A percentile compares a stretch with the other conserved stretches of the same genome.
Evolutionary conservation across 2,113 vertebrate species (phyloP).

Genomic region (Lepisosteus osseus): DNA sequence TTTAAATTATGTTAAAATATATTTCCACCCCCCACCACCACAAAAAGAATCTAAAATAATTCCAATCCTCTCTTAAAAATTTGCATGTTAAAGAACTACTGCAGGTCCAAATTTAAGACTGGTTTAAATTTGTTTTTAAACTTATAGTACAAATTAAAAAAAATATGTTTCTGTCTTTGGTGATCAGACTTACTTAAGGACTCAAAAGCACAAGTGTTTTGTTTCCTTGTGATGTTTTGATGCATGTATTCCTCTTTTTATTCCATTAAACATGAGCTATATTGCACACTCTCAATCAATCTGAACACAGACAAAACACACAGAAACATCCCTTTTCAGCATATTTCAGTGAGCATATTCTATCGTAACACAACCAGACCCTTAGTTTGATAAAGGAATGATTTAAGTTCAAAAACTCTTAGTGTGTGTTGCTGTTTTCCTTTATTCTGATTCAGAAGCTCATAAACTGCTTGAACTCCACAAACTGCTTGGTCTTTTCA

Average conservation of each 20-base stretch:
- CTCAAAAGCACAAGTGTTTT: conserved; percentile 25
- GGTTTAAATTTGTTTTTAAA: conserved; percentile 19
- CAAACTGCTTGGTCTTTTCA: conserved; percentile 70
- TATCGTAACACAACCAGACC: conserved; percentile 43
- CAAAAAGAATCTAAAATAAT: conserved; percentile 29
- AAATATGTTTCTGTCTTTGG: not conserved
- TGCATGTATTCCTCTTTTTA: conserved; percentile 27
- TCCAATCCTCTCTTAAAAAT: conserved; percentile 29
- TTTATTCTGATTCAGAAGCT: conserved; percentile 52
- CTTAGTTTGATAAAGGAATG: conserved; percentile 62
- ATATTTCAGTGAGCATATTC: conserved; percentile 56
- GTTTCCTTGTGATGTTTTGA: conserved; percentile 29
- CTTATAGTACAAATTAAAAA: not conserved
- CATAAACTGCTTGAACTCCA: conserved; percentile 65
- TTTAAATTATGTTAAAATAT: conserved; percentile 62
- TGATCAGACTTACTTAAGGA: conserved; percentile 20
- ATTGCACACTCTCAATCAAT: conserved; percentile 34
- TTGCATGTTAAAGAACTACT: conserved; percentile 24
- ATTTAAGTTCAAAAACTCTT: conserved; percentile 57
- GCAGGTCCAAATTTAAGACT: conserved; percentile 31
- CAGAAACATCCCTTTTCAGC: conserved; percentile 41
- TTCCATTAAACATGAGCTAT: conserved; percentile 36
- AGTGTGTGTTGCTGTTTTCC: conserved; percentile 48
- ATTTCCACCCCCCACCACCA: conserved; percentile 30
- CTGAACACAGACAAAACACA: conserved; percentile 37